phyloP scores from a whole-genome alignment of 2,888 invertebrate genomes.

The Archips xylosteana region DNA sequence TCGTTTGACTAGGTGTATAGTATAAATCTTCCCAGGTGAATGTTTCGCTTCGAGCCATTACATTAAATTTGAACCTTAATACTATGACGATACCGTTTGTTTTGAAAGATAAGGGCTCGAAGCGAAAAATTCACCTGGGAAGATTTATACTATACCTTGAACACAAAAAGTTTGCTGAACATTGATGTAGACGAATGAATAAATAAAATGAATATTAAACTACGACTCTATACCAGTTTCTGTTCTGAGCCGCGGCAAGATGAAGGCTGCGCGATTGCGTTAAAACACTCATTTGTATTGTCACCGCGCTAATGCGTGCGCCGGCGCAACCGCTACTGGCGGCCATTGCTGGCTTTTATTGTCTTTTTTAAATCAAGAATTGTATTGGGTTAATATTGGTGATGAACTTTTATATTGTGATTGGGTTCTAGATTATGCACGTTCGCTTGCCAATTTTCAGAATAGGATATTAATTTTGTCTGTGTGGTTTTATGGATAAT shows the following conservation, averaged over 20 bases:
- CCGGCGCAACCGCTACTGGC: slow-evolving; percentile 36
- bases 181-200: too few relatives aligned
- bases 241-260: slow-evolving; percentile 59
- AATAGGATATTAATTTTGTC: not conserved
- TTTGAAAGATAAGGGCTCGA: too few relatives aligned
- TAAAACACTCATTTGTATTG: slow-evolving; percentile 86
- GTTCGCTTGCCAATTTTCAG: not conserved
- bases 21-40: too few relatives aligned
- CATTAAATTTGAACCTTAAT: too few relatives aligned
- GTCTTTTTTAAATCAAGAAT: slow-evolving; percentile 1
- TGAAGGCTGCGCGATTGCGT: slow-evolving; percentile 78
- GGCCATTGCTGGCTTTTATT: slow-evolving; percentile 10
- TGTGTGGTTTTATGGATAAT: not conserved
- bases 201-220: not conserved
- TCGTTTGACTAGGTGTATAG: too few relatives aligned
- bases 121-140: too few relatives aligned
- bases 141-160: too few relatives aligned
- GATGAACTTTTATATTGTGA: not conserved
- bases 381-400: not conserved
- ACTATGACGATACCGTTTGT: too few relatives aligned
- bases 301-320: slow-evolving; percentile 68
- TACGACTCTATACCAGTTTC: slow-evolving; percentile 5
- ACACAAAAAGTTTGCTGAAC: too few relatives aligned
- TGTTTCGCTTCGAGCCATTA: too few relatives aligned
- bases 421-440: not conserved